Base-by-base conservation (phyloP, 2,113 vertebrate genomes). In the Strix aluco region DNA sequence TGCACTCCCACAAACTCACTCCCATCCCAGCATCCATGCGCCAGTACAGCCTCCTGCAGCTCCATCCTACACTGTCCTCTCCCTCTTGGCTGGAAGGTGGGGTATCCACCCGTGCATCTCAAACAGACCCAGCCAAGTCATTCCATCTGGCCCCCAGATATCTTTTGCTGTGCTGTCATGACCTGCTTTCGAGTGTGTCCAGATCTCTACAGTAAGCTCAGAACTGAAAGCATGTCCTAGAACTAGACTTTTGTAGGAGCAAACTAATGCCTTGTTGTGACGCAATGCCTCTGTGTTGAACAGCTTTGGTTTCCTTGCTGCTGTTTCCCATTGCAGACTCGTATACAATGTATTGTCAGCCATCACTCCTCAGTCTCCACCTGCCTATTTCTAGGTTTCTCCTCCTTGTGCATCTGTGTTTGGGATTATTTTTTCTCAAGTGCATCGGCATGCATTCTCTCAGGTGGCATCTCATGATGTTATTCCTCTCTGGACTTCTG, bases 391-490 rank as follows among this genome's bases (percentile, higher is more conserved):
- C 91, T 90, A 96, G 97, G 91, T 95, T 96, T 98, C 92, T 97
- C 83, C 91, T 96, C 84, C 96, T 95, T 95, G 96, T 97, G 86
- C 97, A 96, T 98, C 94, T 98, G 94, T 97, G 95, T 97, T 95
- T 95, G 96, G 92, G 94, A 93, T 95, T 95, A 95, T 96, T 97
- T 97, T 95, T 97, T 81, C 89, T 94, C 93, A 91, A 94, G 95
- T 97, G 93, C 95, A 90, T 95, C 25, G 7, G 94, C 95, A 84
- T 97, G 95, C 97, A 10, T 97, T 95, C 92, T 94, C 93, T 94
- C 79, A 92, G 96, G 96, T 97, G 96, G 94, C 96, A 97, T 97
- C 96, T 97, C 97, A 97, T 97, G 96, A 83, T 97, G 96, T 97
- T 97, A 95, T 94, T 97, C 82, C 93, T 95, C 82, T 96, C 91